Evolutionary conservation across 2,113 vertebrate species (phyloP).

Genomic region (Neopipo cinnamomea): DNA sequence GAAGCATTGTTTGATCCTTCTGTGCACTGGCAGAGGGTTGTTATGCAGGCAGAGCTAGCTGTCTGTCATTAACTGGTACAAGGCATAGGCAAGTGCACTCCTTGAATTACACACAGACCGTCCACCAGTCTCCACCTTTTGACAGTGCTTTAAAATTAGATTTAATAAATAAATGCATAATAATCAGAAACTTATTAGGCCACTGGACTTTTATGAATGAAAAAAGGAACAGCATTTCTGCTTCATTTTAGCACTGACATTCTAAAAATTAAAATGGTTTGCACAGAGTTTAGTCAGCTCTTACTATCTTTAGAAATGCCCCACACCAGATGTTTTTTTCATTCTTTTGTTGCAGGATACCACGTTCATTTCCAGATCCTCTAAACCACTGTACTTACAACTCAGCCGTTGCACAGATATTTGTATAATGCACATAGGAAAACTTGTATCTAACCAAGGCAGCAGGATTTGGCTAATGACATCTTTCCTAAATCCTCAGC

Average conservation of each 20-base stretch:
- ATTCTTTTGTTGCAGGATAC: not conserved
- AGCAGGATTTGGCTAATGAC: not conserved
- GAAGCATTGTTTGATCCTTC: not conserved
- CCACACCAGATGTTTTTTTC: not conserved
- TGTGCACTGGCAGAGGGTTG: not conserved
- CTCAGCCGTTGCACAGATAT: not conserved
- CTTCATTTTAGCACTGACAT: not conserved
- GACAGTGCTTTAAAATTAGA: not conserved
- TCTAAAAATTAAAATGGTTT: not conserved
- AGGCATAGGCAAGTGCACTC: not conserved
- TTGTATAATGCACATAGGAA: not conserved
- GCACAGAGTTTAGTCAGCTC: not conserved
- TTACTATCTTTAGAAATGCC: not conserved
- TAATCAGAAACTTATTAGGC: not conserved
- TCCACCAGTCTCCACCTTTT: not conserved
- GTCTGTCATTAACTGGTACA: not conserved
- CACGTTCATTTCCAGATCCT: not conserved
- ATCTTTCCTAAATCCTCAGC: not conserved
- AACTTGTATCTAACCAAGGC: not conserved
- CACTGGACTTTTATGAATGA: not conserved
- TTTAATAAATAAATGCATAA: not conserved
- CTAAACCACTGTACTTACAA: not conserved
- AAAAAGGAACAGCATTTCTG: not conserved
- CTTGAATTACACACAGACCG: not conserved
- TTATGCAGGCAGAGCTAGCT: not conserved